Percentiles rank a stretch among this genome's conserved stretches.
These are phyloP conservation scores for Aporophyla nigra DNA, from an alignment of 2,888 invertebrate genomes.

Conservation along the genomic window DNA sequence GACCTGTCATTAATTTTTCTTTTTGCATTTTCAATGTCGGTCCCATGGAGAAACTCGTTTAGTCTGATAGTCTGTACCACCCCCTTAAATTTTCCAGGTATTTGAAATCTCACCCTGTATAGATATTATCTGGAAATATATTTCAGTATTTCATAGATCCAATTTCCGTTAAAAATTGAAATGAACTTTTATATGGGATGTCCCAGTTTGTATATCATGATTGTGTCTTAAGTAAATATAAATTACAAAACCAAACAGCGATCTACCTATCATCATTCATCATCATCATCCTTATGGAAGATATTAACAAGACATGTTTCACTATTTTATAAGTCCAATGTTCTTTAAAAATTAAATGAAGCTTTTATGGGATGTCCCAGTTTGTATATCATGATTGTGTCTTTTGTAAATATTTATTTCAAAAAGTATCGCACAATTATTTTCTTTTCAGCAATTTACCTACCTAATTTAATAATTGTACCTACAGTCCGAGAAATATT, in stretches of 20 bases:
- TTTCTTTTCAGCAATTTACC: neutral
- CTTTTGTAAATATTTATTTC: too few relatives aligned
- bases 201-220: neutral
- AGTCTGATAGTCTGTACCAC: too few relatives aligned
- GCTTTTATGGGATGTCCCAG: neutral
- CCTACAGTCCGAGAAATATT: too few relatives aligned
- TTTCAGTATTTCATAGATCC: neutral
- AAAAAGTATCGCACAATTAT: neutral
- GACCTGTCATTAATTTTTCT: too few relatives aligned
- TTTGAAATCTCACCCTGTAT: too few relatives aligned
- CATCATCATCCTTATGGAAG: too few relatives aligned
- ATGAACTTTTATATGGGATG: neutral
- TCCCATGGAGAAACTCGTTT: too few relatives aligned
- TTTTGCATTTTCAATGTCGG: too few relatives aligned
- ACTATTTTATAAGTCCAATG: neutral
- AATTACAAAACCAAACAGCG: too few relatives aligned
- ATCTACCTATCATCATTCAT: too few relatives aligned
- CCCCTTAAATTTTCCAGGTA: too few relatives aligned
- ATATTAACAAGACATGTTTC: neutral
- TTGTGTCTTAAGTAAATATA: neutral
- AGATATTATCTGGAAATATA: neutral
- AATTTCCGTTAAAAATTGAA: neutral
- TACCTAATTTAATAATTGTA: too few relatives aligned
- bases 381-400: neutral
- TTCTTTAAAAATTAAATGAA: constrained; percentile 1